phyloP scores from a whole-genome alignment of 2,888 invertebrate genomes.

The Tiliacea aurago region DNA sequence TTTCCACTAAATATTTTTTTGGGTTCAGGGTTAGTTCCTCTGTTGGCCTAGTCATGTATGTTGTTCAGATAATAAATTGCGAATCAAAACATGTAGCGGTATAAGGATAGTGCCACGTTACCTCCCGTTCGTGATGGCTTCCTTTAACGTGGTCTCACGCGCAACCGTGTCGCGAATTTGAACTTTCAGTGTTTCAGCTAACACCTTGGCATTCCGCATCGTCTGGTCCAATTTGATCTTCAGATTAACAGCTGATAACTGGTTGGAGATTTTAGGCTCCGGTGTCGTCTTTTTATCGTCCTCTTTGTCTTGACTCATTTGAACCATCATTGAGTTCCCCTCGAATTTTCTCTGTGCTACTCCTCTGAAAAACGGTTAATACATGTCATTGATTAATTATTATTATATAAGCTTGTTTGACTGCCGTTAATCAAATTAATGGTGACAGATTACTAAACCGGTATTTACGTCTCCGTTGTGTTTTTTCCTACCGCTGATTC shows the following conservation, averaged over 20 bases:
- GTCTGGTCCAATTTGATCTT: conserved; percentile 75
- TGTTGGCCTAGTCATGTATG: not conserved
- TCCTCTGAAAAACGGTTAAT: conserved; percentile 19
- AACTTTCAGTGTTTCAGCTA: conserved; percentile 74
- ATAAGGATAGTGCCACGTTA: conserved; percentile 58
- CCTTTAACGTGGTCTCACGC: conserved; percentile 78
- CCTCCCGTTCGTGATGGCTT: conserved; percentile 82
- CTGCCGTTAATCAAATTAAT: conserved; percentile 1
- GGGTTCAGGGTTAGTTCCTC: not conserved
- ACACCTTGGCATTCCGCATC: conserved; percentile 72
- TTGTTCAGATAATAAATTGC: not conserved
- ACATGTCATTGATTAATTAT: not conserved
- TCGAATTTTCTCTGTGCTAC: conserved; percentile 39
- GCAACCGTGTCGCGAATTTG: conserved; percentile 73
- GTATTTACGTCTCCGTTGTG: not conserved
- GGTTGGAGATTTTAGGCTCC: conserved; percentile 29
- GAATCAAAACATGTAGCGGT: not conserved
- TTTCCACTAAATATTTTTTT: not conserved
- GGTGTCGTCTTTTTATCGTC: conserved; percentile 7
- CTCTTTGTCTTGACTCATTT: conserved; percentile 41
- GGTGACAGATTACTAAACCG: conserved; percentile 2
- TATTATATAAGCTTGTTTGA: not conserved
- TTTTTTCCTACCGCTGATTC: not conserved
- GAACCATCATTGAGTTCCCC: conserved; percentile 55
- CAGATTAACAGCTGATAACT: conserved; percentile 65